Conservation (phyloP, 2,797 vertebrate species). For the Tauraco hartlaubi region DNA sequence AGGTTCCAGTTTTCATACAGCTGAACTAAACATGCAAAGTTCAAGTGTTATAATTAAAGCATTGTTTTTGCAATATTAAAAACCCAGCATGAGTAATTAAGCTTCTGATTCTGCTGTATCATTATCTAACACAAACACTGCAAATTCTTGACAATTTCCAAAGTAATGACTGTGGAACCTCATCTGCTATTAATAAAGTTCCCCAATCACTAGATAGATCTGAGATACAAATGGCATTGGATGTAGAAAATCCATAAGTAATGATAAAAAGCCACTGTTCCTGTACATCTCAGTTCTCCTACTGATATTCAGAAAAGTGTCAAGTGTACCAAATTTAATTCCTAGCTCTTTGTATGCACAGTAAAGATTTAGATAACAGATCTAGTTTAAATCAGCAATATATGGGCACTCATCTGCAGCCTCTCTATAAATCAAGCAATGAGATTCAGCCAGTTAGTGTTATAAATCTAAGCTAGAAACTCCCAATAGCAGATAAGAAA, state of each 20-base stretch:
- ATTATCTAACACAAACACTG: background rate
- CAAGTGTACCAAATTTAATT: conserved; percentile 25
- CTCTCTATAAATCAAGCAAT: background rate
- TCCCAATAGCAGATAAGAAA: background rate
- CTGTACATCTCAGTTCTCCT: background rate
- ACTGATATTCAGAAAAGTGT: background rate
- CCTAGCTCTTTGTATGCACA: conserved; percentile 10
- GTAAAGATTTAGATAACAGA: background rate
- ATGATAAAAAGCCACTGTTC: background rate
- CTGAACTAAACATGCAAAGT: background rate
- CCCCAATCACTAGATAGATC: background rate
- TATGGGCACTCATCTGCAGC: background rate
- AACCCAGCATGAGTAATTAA: background rate
- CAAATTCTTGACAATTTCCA: background rate
- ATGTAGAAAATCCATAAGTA: background rate
- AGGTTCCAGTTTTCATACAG: background rate
- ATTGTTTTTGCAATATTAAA: background rate
- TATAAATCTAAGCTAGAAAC: conserved; percentile 3
- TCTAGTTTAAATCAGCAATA: conserved; percentile 14
- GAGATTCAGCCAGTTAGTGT: background rate
- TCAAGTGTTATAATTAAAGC: background rate
- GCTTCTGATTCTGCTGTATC: background rate
- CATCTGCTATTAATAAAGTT: background rate
- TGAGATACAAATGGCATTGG: background rate
- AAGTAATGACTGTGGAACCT: background rate